Percentiles rank a stretch among this genome's conserved stretches.
phyloP scores from a whole-genome alignment of 2,113 vertebrate genomes.

The Odobenus rosmarus region DNA sequence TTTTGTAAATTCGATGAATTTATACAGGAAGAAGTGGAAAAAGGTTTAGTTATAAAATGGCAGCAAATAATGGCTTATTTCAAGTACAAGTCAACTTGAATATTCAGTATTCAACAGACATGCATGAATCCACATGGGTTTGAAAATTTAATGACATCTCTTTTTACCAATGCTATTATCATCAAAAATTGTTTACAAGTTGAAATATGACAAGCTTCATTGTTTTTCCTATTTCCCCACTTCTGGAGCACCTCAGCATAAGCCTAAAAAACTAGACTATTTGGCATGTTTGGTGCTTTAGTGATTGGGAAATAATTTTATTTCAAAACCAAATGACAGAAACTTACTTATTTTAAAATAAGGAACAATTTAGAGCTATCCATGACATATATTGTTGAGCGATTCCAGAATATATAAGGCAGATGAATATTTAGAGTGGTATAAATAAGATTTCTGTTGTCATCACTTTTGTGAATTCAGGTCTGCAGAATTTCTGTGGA shows the following conservation, averaged over 20 bases:
- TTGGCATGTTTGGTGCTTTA: background rate
- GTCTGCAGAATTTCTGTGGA: background rate
- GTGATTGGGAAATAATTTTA: constrained; percentile 22
- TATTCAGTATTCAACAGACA: no score
- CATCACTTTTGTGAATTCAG: background rate
- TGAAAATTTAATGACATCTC: background rate
- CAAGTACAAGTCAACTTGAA: background rate
- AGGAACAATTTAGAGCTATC: background rate
- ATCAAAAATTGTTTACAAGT: background rate
- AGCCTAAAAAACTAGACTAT: background rate
- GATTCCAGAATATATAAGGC: background rate
- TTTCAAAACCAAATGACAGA: constrained; percentile 6
- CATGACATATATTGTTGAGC: background rate
- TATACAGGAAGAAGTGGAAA: background rate
- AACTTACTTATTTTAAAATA: background rate
- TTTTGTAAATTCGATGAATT: background rate
- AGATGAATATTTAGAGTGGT: background rate
- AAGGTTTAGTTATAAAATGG: background rate
- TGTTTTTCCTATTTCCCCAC: background rate
- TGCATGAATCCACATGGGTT: background rate
- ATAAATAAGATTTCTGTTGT: background rate
- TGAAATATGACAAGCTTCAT: background rate
- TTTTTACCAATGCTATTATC: background rate
- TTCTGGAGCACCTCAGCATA: background rate
- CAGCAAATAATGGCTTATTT: background rate